Base-by-base conservation (phyloP, 2,888 invertebrate genomes). In the Portevinia maculata region DNA sequence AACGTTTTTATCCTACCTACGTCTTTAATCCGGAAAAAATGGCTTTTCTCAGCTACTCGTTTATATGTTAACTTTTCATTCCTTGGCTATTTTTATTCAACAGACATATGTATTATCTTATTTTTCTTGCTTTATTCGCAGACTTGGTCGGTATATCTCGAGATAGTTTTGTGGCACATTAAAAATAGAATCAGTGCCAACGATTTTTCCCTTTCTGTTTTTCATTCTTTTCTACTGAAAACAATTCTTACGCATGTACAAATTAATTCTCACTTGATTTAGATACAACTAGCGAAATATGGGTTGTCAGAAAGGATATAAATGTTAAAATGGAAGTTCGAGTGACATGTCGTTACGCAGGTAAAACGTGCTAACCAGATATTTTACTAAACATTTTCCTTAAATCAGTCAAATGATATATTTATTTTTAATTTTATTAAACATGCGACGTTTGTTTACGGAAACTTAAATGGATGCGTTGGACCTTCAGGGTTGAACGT, bases 101-200 rank as follows among this genome's bases (percentile, higher is more conserved):
- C 24, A 28, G 24, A 24, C 48, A n/a, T 7, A 21, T 21, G 11
- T 46, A 19, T 21, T 46, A 19, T 46, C n/a, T 46, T 46, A n/a
- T 17, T 11, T 21, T 13, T 24, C 28, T 6, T 15, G 13, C 7
- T 1, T 5, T 15, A 7, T 39, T 39, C 24, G 24, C 48, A 48
- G 21, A 48, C 48, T 24, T 13, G 5, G 24, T 21, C 13, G 5
- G 6, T 28, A 8, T 30, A 28, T 50, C 24, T 50, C 24, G 24
- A 30, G 41, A 50, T 50, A 50, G 28, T 21, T 39, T 28, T 74
- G 50, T 75, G 75, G 67, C 75, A 75, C 67, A 75, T 75, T 75
- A 67, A 67, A 59, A 65, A 52, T 71, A 67, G 75, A 75, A 59
- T 30, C 59, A 75, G 53, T 75, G 75, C 75, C 75, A 75, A 67